phyloP scores from a whole-genome alignment of 1,140 invertebrate species.

The Daktulosphaira vitifoliae region DNA sequence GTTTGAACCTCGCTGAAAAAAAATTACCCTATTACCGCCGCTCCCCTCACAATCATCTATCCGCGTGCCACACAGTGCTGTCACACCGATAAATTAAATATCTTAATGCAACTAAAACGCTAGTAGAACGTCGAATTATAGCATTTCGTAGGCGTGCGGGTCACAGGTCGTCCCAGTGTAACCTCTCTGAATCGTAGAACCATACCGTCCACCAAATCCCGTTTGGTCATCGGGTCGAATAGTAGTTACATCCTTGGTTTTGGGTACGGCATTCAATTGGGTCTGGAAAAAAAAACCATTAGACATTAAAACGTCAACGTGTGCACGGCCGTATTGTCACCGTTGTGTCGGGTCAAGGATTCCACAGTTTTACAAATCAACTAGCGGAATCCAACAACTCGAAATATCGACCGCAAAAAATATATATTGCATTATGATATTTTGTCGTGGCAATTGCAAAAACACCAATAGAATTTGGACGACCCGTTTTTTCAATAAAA shows the following conservation, averaged over 20 bases:
- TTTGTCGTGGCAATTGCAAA: no score
- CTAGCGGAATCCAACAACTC: not conserved
- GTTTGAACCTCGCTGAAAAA: not conserved
- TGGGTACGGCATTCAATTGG: not conserved
- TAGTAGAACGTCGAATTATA: constrained; percentile 2
- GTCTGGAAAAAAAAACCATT: not conserved
- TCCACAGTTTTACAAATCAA: no score
- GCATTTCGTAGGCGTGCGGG: not conserved
- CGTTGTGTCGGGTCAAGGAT: no score
- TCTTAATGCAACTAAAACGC: no score
- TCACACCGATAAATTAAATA: not conserved
- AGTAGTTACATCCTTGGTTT: not conserved
- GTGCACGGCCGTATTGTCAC: no score
- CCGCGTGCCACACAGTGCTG: not conserved
- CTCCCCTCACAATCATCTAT: no score
- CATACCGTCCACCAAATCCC: not conserved
- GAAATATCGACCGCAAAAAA: no score
- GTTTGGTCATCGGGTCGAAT: not conserved
- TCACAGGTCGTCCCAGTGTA: constrained; percentile 16
- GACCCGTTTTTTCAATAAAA: no score
- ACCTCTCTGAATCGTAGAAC: not conserved
- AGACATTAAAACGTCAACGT: no score
- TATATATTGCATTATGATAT: no score
- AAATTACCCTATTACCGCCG: not conserved
- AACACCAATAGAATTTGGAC: no score